Conservation (phyloP, 2,888 invertebrate species). For the Caenorhabditis sulstoni region DNA sequence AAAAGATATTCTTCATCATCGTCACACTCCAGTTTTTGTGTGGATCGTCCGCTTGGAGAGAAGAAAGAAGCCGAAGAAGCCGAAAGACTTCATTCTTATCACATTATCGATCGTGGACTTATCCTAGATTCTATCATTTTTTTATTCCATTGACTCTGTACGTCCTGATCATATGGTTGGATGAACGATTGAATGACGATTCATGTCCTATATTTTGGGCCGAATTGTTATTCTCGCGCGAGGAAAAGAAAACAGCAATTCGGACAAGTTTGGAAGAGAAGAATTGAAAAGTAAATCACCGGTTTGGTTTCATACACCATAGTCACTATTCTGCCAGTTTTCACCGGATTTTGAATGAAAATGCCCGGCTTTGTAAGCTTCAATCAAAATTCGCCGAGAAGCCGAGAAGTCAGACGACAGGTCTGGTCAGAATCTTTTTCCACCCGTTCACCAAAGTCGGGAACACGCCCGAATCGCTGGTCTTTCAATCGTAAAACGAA, state of each 20-base stretch:
- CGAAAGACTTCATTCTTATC: constrained; percentile 47
- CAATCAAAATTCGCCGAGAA: constrained; percentile 46
- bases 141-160: constrained; percentile 6
- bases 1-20: constrained; percentile 35
- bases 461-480: constrained; percentile 47
- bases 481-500: constrained; percentile 40
- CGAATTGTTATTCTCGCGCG: constrained; percentile 9
- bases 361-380: constrained; percentile 30
- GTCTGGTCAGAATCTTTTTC: too few species aligned
- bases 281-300: constrained; percentile 48
- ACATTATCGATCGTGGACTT: constrained; percentile 48
- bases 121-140: constrained; percentile 8
- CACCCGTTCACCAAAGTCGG: constrained; percentile 29
- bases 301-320: constrained; percentile 18
- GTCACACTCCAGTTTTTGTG: constrained; percentile 55
- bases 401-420: constrained; percentile 16
- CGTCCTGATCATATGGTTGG: constrained; percentile 39
- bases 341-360: constrained; percentile 36
- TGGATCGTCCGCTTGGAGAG: constrained; percentile 13
- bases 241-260: constrained; percentile 15
- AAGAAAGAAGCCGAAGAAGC: constrained; percentile 22
- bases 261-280: constrained; percentile 41
- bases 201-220: constrained; percentile 31
- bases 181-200: constrained; percentile 26
- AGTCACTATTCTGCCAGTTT: constrained; percentile 18